These are phyloP conservation scores for Vipera ursinii DNA, from an alignment of 2,797 vertebrate genomes.

Conservation along the genomic window DNA sequence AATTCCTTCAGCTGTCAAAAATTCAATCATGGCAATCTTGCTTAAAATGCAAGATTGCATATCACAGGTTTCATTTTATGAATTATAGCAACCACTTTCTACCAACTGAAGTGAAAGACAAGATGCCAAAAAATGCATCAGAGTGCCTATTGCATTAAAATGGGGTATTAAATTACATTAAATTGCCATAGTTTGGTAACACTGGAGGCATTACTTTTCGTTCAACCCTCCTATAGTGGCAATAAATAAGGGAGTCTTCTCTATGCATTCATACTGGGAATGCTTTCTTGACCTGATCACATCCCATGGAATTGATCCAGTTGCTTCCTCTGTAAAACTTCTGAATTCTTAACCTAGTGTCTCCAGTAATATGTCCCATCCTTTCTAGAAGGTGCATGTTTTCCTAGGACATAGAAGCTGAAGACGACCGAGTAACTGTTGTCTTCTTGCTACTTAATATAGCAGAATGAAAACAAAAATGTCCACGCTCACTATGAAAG, in stretches of 20 bases:
- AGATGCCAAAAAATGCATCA: neutral
- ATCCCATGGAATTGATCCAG: neutral
- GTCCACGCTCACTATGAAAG: neutral
- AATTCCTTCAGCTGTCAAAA: neutral
- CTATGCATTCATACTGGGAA: neutral
- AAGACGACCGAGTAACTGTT: neutral
- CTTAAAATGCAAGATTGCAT: neutral
- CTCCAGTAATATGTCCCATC: neutral
- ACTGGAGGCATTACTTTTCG: neutral
- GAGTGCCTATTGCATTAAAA: neutral
- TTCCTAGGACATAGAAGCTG: neutral
- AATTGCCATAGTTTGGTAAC: neutral
- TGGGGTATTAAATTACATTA: neutral
- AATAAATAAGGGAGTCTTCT: neutral
- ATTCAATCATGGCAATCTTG: neutral
- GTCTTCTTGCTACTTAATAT: neutral
- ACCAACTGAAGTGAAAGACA: neutral
- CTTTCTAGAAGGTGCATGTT: neutral
- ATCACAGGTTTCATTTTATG: neutral
- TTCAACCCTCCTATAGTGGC: neutral
- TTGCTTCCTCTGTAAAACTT: neutral
- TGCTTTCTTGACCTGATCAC: neutral
- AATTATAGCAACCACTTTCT: neutral
- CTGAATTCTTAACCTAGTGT: neutral
- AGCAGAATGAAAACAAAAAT: neutral